These are phyloP conservation scores for Amiota minor DNA, from an alignment of 2,888 invertebrate species.

Conservation along the genomic window DNA sequence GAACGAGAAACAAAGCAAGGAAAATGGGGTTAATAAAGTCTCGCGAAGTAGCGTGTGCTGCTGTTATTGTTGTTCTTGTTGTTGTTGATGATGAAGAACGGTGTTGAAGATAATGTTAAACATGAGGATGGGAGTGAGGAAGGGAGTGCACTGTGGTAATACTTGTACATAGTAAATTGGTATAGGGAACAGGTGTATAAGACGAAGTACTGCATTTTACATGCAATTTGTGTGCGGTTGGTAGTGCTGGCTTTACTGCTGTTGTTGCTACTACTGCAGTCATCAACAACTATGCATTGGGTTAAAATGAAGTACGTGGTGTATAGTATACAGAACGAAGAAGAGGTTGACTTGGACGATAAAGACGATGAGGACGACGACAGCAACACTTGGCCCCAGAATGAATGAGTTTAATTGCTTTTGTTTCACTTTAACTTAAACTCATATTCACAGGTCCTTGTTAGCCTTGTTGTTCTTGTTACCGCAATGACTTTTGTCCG, in stretches of 20 bases:
- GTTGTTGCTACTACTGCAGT: conserved; percentile 7
- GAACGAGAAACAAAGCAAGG: conserved; percentile 17
- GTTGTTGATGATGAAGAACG: no score
- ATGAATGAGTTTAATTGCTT: conserved; percentile 23
- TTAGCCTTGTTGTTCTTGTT: background rate
- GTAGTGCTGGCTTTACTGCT: conserved; percentile 35
- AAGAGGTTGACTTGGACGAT: no score
- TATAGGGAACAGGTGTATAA: conserved; percentile 10
- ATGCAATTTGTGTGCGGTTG: conserved; percentile 51
- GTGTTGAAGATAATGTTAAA: no score
- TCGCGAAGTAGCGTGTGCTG: conserved; percentile 38
- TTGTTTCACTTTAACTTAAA: conserved; percentile 20
- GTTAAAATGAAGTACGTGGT: no score
- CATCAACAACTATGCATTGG: background rate
- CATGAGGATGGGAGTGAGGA: background rate
- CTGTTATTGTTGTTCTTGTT: conserved; percentile 24
- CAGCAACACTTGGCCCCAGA: conserved; percentile 26
- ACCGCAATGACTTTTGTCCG: background rate
- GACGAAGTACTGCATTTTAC: conserved; percentile 28
- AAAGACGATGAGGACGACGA: background rate
- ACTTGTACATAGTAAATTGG: background rate
- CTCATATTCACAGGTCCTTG: conserved; percentile 7
- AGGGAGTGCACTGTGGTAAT: background rate
- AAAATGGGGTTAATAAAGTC: conserved; percentile 64
- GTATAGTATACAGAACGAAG: no score